Percentiles rank a stretch among this genome's conserved stretches.
Evolutionary conservation across 1,140 invertebrate species (phyloP).

Genomic region (Hesperophylax magnus): DNA sequence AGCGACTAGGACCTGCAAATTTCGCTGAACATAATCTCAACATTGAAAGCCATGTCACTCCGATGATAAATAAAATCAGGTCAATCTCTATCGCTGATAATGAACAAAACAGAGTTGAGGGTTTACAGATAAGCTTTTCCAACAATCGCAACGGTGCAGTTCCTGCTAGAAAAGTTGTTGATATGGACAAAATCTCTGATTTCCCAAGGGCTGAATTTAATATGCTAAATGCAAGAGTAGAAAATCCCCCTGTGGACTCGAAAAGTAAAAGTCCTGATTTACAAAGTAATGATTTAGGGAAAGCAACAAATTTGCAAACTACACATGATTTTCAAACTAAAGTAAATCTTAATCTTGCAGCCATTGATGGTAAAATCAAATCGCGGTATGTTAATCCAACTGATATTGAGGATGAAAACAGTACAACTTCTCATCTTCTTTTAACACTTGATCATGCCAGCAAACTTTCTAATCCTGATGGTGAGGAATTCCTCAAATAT

Average conservation of each 20-base stretch:
- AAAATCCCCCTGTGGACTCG: not conserved
- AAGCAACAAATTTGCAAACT: no score
- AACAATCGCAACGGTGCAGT: not conserved
- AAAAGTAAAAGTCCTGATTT: no score
- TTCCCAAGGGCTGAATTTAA: not conserved
- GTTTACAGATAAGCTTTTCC: not conserved
- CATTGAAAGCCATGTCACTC: not conserved
- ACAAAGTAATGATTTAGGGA: no score
- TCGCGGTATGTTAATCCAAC: not conserved
- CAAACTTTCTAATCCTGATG: constrained; percentile 8
- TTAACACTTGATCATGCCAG: constrained; percentile 11
- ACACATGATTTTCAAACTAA: no score
- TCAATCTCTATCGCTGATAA: not conserved
- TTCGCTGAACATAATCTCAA: not conserved
- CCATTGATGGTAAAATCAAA: not conserved
- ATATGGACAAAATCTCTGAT: not conserved
- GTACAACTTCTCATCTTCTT: constrained; percentile 22
- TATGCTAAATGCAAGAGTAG: not conserved
- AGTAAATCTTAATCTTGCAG: not conserved
- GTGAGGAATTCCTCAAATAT: constrained; percentile 24
- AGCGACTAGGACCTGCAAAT: not conserved
- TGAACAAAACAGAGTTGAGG: not conserved
- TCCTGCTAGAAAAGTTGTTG: constrained; percentile 12
- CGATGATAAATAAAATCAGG: not conserved
- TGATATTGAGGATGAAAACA: constrained; percentile 13